These are phyloP conservation scores for Iguana delicatissima DNA, from an alignment of 2,797 vertebrate genomes.

Conservation along the genomic window DNA sequence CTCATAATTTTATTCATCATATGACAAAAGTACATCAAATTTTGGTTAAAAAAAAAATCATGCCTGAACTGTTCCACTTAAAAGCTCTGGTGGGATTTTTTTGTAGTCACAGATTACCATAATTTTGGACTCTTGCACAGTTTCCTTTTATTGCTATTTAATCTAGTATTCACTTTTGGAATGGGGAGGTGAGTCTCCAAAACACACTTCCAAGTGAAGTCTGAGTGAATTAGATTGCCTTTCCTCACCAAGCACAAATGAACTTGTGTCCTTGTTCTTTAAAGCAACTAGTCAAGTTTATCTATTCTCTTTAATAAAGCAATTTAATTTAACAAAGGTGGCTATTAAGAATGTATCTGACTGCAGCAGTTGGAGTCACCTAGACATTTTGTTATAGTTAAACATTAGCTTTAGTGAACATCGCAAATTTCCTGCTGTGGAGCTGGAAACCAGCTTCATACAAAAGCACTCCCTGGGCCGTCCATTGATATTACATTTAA, in stretches of 20 bases:
- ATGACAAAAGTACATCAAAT: too few species aligned
- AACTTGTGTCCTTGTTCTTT: constrained; percentile 47
- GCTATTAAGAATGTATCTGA: constrained; percentile 72
- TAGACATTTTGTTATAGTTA: constrained; percentile 68
- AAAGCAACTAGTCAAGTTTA: constrained; percentile 59
- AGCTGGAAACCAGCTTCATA: constrained; percentile 15
- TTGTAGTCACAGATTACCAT: background rate
- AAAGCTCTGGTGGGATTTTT: background rate
- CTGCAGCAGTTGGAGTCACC: constrained; percentile 64
- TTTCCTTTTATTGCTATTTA: background rate
- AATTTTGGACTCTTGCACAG: background rate
- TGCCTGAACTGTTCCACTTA: background rate
- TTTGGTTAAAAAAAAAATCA: background rate
- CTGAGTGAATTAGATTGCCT: constrained; percentile 50
- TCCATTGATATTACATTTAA: constrained; percentile 56
- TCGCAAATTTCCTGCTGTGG: constrained; percentile 64
- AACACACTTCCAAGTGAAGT: constrained; percentile 54
- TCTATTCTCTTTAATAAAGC: constrained; percentile 70
- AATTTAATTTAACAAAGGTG: constrained; percentile 74
- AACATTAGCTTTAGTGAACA: constrained; percentile 67
- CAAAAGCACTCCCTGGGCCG: constrained; percentile 39
- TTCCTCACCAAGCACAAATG: constrained; percentile 46
- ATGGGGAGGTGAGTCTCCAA: constrained; percentile 39
- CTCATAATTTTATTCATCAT: background rate
- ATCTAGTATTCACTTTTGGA: constrained; percentile 45